These are phyloP conservation scores for Nomada fucata DNA, from an alignment of 2,888 invertebrate genomes.

Conservation along the genomic window DNA sequence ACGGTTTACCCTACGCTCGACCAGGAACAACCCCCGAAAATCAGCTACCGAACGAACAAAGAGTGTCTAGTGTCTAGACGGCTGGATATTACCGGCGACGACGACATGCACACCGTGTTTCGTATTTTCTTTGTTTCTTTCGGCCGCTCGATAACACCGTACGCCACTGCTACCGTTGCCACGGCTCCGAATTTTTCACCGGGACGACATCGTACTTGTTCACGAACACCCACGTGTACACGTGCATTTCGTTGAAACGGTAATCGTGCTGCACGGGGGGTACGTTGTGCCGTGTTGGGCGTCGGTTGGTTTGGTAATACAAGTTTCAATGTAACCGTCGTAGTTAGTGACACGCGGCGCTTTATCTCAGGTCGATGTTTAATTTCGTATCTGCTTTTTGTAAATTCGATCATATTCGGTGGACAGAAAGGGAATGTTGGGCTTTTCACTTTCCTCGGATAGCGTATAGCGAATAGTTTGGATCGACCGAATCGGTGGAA, in stretches of 20 bases:
- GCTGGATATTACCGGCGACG: slow-evolving; percentile 64
- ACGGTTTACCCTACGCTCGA: slow-evolving; percentile 58
- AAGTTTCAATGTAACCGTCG: background rate
- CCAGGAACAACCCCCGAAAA: slow-evolving; percentile 66
- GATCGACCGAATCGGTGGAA: too few relatives aligned
- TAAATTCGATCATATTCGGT: too few relatives aligned
- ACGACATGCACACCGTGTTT: slow-evolving; percentile 48
- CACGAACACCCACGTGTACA: background rate
- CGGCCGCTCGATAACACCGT: slow-evolving; percentile 36
- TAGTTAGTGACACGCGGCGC: too few relatives aligned
- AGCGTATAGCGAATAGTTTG: too few relatives aligned
- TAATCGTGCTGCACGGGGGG: background rate
- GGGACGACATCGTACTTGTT: background rate
- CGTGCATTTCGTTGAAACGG: slow-evolving; percentile 12
- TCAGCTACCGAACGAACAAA: slow-evolving; percentile 67
- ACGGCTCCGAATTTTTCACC: background rate
- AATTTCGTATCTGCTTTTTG: too few relatives aligned
- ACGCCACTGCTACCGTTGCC: slow-evolving; percentile 13
- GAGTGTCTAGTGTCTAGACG: slow-evolving; percentile 71
- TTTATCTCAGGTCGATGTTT: too few relatives aligned
- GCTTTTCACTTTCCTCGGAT: too few relatives aligned
- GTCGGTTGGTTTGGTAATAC: background rate
- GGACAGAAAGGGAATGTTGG: too few relatives aligned
- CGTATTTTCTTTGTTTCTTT: slow-evolving; percentile 61
- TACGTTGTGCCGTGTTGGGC: too few relatives aligned